A percentile compares a stretch with the other conserved stretches of the same genome.
phyloP scores from a whole-genome alignment of 2,113 vertebrate species.

The Catagonus wagneri region DNA sequence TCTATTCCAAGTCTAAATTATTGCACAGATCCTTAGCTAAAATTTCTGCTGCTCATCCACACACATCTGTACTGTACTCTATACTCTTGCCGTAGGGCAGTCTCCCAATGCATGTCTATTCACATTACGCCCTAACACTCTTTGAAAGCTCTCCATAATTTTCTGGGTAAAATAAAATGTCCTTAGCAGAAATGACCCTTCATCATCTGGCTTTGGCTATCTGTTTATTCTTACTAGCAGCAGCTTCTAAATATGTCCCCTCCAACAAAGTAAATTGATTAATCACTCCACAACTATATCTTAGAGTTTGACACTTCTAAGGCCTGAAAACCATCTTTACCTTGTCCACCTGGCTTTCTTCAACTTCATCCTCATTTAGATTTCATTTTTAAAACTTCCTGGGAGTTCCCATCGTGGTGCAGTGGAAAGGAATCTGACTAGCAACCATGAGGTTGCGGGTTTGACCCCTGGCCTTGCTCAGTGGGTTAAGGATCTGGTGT shows the following conservation, averaged over 20 bases:
- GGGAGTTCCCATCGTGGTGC: too few species aligned
- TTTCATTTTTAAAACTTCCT: background rate
- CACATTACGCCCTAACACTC: background rate
- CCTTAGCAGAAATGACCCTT: background rate
- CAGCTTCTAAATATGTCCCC: background rate
- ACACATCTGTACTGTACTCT: background rate
- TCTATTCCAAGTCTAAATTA: background rate
- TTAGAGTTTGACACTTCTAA: background rate
- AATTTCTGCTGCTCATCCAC: background rate
- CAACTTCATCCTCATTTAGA: background rate
- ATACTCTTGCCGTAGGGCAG: background rate
- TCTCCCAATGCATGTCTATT: background rate
- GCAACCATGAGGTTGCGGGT: too few species aligned
- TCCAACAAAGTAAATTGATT: background rate
- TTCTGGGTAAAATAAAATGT: slow-evolving; percentile 16
- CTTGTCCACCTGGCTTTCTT: background rate
- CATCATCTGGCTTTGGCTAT: background rate
- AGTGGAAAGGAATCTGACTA: too few species aligned
- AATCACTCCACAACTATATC: background rate
- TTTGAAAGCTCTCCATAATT: background rate
- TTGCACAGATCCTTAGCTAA: background rate
- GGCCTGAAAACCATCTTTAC: background rate
- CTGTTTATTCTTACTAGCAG: background rate
- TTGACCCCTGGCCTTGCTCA: too few species aligned
- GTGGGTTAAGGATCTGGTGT: too few species aligned